phyloP scores from a whole-genome alignment of 2,113 vertebrate species.

The Apteryx mantelli region DNA sequence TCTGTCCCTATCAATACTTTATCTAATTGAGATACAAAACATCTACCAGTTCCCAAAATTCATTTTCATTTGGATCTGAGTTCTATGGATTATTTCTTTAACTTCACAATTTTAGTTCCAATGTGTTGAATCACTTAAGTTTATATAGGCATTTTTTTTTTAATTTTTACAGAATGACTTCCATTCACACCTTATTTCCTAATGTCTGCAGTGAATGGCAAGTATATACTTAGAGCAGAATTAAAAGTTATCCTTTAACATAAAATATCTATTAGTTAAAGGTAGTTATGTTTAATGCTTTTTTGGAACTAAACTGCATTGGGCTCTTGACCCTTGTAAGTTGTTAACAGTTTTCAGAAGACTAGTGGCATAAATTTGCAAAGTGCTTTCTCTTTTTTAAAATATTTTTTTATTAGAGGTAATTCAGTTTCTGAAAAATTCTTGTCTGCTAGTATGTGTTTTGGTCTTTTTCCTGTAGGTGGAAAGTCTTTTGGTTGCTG shows the following conservation, averaged over 20 bases:
- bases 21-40: not conserved
- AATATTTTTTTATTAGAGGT: not conserved
- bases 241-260: slow-evolving; percentile 20
- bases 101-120: not conserved
- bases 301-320: slow-evolving; percentile 17
- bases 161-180: not conserved
- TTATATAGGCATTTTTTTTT: not conserved
- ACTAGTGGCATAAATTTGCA: not conserved
- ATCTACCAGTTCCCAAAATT: not conserved
- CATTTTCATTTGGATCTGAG: not conserved
- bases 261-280: slow-evolving; percentile 25
- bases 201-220: not conserved
- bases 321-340: not conserved
- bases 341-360: slow-evolving; percentile 3
- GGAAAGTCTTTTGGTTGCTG: not conserved
- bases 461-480: not conserved
- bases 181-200: not conserved
- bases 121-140: not conserved
- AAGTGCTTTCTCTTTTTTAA: not conserved
- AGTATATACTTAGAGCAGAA: not conserved
- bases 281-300: not conserved
- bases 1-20: not conserved
- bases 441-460: not conserved
- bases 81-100: not conserved
- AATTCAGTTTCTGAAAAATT: not conserved